A percentile compares a stretch with the other conserved stretches of the same genome.
Evolutionary conservation across 2,797 vertebrate genomes (phyloP).

Genomic region (Halcyon chelicuti): DNA sequence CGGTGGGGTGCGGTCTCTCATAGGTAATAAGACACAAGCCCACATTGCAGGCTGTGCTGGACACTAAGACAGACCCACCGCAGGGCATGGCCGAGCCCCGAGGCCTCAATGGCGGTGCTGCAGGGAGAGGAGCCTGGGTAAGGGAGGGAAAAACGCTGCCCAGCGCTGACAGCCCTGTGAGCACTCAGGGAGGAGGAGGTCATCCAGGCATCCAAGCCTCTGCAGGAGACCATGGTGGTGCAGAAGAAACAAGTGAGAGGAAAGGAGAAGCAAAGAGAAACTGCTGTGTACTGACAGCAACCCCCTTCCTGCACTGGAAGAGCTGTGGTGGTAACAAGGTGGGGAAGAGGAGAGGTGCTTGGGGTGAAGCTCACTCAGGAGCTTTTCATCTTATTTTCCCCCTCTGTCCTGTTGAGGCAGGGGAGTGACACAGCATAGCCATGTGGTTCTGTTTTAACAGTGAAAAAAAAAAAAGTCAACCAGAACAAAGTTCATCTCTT

Average conservation of each 20-base stretch:
- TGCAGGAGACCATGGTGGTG: not conserved
- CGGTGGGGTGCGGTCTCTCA: rapidly evolving
- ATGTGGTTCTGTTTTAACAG: not conserved
- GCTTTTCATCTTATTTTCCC: not conserved
- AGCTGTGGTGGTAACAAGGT: no score
- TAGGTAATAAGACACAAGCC: not conserved
- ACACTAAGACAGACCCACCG: rapidly evolving
- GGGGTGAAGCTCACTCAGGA: not conserved
- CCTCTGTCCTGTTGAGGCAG: not conserved
- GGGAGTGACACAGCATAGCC: not conserved
- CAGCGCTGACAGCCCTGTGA: rapidly evolving
- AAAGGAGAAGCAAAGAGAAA: not conserved
- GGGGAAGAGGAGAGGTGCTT: not conserved
- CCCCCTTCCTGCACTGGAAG: not conserved
- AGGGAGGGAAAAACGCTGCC: not conserved
- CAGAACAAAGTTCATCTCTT: not conserved
- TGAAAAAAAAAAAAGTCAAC: not conserved
- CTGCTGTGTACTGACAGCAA: rapidly evolving
- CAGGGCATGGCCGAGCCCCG: not conserved
- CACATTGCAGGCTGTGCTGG: not conserved
- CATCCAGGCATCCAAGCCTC: rapidly evolving
- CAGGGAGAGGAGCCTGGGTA: not conserved
- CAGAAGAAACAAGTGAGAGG: not conserved
- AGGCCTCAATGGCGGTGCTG: not conserved
- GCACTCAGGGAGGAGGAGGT: not conserved